Evolutionary conservation across 2,113 vertebrate species (phyloP).

Genomic region (Pleuronectes platessa): DNA sequence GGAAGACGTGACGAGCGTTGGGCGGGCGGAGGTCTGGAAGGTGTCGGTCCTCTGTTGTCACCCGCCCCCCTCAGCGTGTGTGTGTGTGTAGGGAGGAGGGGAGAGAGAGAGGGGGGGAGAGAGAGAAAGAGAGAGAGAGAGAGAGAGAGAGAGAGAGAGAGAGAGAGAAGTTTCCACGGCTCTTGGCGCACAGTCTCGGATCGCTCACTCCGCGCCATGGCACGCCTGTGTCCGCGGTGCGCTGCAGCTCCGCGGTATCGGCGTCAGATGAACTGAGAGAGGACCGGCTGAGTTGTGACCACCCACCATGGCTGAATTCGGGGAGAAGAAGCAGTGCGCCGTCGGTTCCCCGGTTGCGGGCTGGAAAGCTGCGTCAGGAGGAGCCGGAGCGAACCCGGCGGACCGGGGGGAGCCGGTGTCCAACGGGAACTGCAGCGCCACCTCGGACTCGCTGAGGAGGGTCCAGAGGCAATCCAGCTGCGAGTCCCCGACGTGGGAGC

Average conservation of each 20-base stretch:
- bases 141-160: constrained; percentile 29
- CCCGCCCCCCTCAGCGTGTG: not conserved
- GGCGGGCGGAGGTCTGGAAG: not conserved
- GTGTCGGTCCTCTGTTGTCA: constrained; percentile 53
- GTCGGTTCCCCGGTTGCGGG: constrained; percentile 58
- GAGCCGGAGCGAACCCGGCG: constrained; percentile 70
- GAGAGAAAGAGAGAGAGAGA: constrained; percentile 36
- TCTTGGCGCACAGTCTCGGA: constrained; percentile 27
- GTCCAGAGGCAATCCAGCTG: constrained; percentile 67
- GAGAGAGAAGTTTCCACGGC: constrained; percentile 58
- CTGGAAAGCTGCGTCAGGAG: constrained; percentile 60
- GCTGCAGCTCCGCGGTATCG: constrained; percentile 4
- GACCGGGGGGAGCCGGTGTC: constrained; percentile 80
- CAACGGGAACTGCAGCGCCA: constrained; percentile 88
- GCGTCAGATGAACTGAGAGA: constrained; percentile 22
- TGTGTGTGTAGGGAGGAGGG: constrained; percentile 1
- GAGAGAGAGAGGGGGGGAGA: constrained; percentile 6
- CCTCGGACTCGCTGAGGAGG: constrained; percentile 64
- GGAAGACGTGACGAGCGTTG: not conserved
- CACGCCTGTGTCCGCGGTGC: constrained; percentile 30
- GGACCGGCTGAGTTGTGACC: constrained; percentile 9
- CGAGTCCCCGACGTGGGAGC: constrained; percentile 78
- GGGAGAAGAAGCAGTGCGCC: constrained; percentile 56
- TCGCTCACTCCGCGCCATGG: constrained; percentile 55
- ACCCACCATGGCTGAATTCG: constrained; percentile 70